These are phyloP conservation scores for Paedocypris sp. DNA, from an alignment of 2,113 vertebrate species.

Conservation along the genomic window DNA sequence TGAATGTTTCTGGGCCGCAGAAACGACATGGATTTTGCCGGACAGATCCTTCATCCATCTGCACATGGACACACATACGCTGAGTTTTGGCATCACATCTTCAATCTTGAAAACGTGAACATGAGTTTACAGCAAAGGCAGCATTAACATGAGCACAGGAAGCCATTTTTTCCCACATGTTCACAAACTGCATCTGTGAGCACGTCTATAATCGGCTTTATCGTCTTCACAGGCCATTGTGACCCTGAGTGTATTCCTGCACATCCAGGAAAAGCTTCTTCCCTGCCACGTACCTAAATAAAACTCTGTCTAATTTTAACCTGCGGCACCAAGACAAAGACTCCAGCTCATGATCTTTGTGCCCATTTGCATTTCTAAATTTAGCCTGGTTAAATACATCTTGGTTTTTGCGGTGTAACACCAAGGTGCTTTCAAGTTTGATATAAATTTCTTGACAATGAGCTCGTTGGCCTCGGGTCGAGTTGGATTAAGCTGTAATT, in stretches of 20 bases:
- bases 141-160: slow-evolving; percentile 25
- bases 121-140: too few relatives aligned
- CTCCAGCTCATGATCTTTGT: background rate
- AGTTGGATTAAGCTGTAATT: slow-evolving; percentile 29
- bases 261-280: slow-evolving; percentile 35
- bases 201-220: background rate
- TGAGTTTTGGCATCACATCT: background rate
- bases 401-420: too few relatives aligned
- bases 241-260: slow-evolving; percentile 15
- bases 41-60: background rate
- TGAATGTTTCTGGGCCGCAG: background rate
- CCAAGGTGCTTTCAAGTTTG: too few relatives aligned
- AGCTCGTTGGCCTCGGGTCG: too few relatives aligned
- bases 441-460: too few relatives aligned
- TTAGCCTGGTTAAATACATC: too few relatives aligned
- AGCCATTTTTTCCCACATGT: background rate
- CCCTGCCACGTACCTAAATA: slow-evolving; percentile 26
- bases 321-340: slow-evolving; percentile 21
- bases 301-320: slow-evolving; percentile 30
- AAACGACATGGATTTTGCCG: background rate
- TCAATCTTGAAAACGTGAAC: too few relatives aligned
- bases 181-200: slow-evolving; percentile 2
- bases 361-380: slow-evolving; percentile 11
- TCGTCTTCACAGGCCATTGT: background rate
- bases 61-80: background rate